phyloP scores from a whole-genome alignment of 2,888 invertebrate species.

The Phasia obesa region DNA sequence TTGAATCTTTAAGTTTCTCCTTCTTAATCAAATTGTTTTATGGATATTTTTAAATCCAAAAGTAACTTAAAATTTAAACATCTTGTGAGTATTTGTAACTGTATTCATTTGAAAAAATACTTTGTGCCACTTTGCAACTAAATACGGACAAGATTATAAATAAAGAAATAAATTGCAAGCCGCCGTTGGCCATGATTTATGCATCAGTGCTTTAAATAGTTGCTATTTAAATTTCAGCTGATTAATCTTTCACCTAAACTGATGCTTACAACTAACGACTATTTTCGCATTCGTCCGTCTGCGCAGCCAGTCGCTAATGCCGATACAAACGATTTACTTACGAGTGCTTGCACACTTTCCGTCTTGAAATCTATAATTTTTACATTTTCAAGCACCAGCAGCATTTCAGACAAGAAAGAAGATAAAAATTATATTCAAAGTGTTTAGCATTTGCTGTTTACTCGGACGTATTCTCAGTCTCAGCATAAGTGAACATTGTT shows the following conservation, averaged over 20 bases:
- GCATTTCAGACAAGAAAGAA: not conserved
- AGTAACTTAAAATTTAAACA: slow-evolving; percentile 18
- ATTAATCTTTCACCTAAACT: slow-evolving; percentile 67
- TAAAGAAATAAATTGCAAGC: slow-evolving; percentile 49
- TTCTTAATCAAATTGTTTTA: slow-evolving; percentile 25
- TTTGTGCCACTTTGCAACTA: slow-evolving; percentile 56
- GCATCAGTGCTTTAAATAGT: slow-evolving; percentile 65
- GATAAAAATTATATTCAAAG: slow-evolving; percentile 43
- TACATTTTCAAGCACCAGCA: not conserved
- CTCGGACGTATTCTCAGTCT: not conserved
- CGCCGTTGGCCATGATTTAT: slow-evolving; percentile 64
- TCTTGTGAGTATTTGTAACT: not conserved
- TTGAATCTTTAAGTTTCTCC: slow-evolving; percentile 19
- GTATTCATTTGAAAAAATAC: slow-evolving; percentile 49
- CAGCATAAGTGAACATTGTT: not conserved
- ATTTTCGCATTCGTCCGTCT: not conserved
- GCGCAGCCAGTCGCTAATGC: not conserved
- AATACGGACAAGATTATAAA: slow-evolving; percentile 20
- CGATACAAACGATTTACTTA: slow-evolving; percentile 5
- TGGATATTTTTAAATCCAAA: slow-evolving; percentile 21
- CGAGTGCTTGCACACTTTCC: slow-evolving; percentile 10
- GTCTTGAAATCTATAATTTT: slow-evolving; percentile 34
- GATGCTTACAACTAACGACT: slow-evolving; percentile 54
- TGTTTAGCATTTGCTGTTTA: slow-evolving; percentile 34
- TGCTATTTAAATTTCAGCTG: slow-evolving; percentile 69